Conservation (phyloP, 2,113 vertebrate species). For the Crotalus viridis region DNA sequence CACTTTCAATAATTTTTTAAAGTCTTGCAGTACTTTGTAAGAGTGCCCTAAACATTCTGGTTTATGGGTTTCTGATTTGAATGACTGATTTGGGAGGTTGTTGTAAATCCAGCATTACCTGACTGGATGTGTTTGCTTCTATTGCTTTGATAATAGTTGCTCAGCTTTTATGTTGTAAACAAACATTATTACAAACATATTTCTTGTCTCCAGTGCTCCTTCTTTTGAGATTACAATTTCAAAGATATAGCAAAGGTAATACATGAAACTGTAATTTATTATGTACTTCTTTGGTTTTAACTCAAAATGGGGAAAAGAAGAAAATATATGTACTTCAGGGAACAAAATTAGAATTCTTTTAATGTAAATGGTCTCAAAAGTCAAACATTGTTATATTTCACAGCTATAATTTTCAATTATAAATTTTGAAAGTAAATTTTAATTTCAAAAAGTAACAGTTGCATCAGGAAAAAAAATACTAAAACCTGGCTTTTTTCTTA, state of each 20-base stretch:
- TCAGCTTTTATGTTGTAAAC: not conserved
- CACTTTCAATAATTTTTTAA: not conserved
- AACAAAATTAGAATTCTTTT: not conserved
- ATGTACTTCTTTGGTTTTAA: conserved; percentile 12
- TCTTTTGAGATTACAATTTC: not conserved
- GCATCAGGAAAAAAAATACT: not conserved
- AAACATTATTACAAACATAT: not conserved
- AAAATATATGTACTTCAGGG: not conserved
- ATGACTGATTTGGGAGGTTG: not conserved
- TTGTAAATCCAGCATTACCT: not conserved
- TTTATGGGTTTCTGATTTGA: not conserved
- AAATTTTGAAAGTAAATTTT: not conserved
- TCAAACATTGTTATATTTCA: not conserved
- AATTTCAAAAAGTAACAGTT: conserved; percentile 8
- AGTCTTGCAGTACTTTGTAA: not conserved
- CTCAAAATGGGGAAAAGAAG: not conserved
- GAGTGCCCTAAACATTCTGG: not conserved
- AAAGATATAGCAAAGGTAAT: not conserved
- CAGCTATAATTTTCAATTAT: not conserved
- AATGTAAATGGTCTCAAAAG: not conserved
- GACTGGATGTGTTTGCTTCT: not conserved
- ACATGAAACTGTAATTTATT: not conserved
- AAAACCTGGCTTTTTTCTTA: not conserved
- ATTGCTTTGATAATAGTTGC: not conserved
- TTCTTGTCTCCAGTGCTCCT: not conserved